Evolutionary conservation across 2,797 vertebrate species (phyloP).

Genomic region (Bradypus variegatus): DNA sequence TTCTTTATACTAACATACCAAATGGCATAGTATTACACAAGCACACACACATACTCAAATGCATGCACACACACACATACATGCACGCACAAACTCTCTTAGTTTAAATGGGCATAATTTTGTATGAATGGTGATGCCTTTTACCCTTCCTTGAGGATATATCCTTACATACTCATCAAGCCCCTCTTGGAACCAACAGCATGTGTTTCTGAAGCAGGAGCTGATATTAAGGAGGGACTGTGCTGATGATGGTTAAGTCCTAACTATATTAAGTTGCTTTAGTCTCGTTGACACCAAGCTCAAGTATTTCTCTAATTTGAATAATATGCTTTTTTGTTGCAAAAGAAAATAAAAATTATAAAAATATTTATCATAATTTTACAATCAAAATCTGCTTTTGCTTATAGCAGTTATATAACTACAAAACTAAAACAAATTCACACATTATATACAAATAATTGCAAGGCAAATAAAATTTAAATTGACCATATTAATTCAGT

Average conservation of each 20-base stretch:
- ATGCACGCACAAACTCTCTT: background rate
- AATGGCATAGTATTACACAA: background rate
- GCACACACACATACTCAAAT: background rate
- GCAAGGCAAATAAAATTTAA: background rate
- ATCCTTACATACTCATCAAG: background rate
- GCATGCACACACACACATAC: too few relatives aligned
- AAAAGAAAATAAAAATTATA: background rate
- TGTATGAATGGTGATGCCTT: background rate
- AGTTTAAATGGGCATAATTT: background rate
- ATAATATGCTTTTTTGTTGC: background rate
- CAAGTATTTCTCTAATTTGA: background rate
- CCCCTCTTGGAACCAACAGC: background rate
- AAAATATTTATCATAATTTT: background rate
- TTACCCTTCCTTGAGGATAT: background rate
- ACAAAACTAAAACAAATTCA: background rate
- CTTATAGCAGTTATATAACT: background rate
- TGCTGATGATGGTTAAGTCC: background rate
- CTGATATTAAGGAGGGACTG: background rate
- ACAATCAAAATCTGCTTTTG: background rate
- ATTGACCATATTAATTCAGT: background rate
- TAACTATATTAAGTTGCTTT: background rate
- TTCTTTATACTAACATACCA: background rate
- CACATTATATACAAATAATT: background rate
- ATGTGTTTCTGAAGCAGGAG: background rate
- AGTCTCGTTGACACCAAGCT: background rate